Evolutionary conservation across 1,140 invertebrate genomes (phyloP).

Genomic region (Holcopasites calliopsidis): DNA sequence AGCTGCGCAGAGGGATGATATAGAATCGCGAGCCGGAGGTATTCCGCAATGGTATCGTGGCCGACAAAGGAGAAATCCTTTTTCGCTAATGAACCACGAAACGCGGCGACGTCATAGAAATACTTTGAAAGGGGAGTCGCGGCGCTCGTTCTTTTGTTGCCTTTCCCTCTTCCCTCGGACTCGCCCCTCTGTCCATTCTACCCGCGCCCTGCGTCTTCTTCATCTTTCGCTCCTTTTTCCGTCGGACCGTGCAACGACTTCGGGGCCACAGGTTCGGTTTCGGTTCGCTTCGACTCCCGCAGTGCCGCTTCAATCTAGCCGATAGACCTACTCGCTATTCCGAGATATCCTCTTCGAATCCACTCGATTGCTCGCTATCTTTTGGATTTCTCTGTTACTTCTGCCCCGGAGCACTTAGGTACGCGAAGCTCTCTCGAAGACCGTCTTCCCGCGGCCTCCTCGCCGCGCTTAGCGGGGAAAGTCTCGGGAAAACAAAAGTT

Average conservation of each 20-base stretch:
- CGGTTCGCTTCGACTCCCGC: neutral
- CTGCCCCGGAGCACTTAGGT: neutral
- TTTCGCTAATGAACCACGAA: conserved; percentile 67
- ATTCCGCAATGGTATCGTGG: conserved; percentile 54
- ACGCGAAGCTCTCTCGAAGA: neutral
- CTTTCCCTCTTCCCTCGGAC: neutral
- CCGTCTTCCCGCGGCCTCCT: neutral
- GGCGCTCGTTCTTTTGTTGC: conserved; percentile 54
- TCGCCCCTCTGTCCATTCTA: conserved; percentile 26
- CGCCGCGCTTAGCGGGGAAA: neutral
- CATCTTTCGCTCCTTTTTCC: conserved; percentile 29
- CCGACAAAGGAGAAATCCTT: conserved; percentile 61
- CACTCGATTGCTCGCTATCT: conserved; percentile 7
- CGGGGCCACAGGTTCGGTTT: neutral
- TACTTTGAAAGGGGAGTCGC: conserved; percentile 59
- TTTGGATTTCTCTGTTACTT: conserved; percentile 22
- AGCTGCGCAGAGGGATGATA: conserved; percentile 44
- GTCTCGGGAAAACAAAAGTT: conserved; percentile 9
- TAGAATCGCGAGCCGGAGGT: conserved; percentile 38
- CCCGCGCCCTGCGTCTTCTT: conserved; percentile 31
- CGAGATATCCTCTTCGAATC: neutral
- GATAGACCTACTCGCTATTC: conserved; percentile 3
- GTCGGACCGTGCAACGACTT: neutral
- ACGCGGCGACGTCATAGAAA: conserved; percentile 66
- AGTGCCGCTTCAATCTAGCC: neutral